Conservation (phyloP, 2,888 invertebrate species). For the Troides aeacus region DNA sequence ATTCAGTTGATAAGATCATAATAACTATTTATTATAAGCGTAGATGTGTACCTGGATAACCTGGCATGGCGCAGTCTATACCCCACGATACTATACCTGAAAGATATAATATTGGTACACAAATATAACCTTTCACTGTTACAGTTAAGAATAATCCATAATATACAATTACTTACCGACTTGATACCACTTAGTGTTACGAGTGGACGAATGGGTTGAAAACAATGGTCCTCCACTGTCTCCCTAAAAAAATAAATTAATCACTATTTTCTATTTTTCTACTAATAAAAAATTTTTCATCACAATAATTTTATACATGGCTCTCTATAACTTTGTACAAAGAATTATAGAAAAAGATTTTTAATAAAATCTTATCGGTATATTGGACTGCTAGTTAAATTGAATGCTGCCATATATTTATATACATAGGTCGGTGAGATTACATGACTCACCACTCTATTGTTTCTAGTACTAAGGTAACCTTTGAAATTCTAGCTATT, state of each 20-base stretch:
- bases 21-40: background rate
- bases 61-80: slow-evolving; percentile 82
- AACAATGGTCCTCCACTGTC: slow-evolving; percentile 84
- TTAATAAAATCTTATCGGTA: background rate
- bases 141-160: background rate
- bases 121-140: background rate
- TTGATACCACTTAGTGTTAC: slow-evolving; percentile 75
- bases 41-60: slow-evolving; percentile 67
- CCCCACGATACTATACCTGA: slow-evolving; percentile 84
- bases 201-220: slow-evolving; percentile 62
- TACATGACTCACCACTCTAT: background rate
- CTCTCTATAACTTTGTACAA: background rate
- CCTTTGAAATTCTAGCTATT: background rate
- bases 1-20: background rate
- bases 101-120: slow-evolving; percentile 12
- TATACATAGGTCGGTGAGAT: background rate
- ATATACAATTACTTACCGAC: slow-evolving; percentile 71
- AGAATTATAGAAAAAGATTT: background rate
- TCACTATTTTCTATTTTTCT: background rate
- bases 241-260: slow-evolving; percentile 64
- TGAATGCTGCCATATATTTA: background rate
- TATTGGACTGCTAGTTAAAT: background rate
- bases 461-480: background rate
- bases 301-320: background rate
- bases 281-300: background rate